Evolutionary conservation across 2,888 invertebrate genomes (phyloP).

Genomic region (Phyto melanocephala): DNA sequence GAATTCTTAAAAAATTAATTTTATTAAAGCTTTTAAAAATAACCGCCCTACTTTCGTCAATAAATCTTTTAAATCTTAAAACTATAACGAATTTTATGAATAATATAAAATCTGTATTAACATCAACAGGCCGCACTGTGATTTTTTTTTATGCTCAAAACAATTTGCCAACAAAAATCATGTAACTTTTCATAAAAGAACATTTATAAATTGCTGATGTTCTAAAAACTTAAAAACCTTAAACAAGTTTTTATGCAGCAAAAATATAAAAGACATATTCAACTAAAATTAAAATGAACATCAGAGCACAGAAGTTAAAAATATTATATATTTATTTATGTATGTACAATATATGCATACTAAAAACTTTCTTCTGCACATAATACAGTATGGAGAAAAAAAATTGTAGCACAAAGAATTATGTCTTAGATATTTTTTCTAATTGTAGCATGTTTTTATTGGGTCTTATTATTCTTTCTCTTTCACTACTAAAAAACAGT

Average conservation of each 20-base stretch:
- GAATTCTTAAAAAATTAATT: no score
- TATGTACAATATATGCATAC: no score
- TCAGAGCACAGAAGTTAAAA: not conserved
- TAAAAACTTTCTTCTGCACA: not conserved
- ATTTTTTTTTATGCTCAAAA: not conserved
- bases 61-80: no score
- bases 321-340: no score
- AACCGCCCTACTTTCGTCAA: no score
- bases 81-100: no score
- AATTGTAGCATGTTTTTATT: no score
- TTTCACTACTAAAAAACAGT: no score
- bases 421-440: no score
- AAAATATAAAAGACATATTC: constrained; percentile 16
- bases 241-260: constrained; percentile 22
- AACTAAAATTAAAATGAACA: constrained; percentile 38
- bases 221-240: constrained; percentile 31
- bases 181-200: constrained; percentile 7
- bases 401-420: not conserved
- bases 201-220: constrained; percentile 32
- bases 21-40: no score
- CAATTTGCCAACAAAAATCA: constrained; percentile 45
- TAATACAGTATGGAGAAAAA: not conserved
- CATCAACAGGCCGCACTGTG: not conserved
- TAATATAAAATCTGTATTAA: not conserved
- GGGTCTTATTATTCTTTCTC: no score